Evolutionary conservation across 1,140 invertebrate species (phyloP).

Genomic region (Drosophila willistoni): DNA sequence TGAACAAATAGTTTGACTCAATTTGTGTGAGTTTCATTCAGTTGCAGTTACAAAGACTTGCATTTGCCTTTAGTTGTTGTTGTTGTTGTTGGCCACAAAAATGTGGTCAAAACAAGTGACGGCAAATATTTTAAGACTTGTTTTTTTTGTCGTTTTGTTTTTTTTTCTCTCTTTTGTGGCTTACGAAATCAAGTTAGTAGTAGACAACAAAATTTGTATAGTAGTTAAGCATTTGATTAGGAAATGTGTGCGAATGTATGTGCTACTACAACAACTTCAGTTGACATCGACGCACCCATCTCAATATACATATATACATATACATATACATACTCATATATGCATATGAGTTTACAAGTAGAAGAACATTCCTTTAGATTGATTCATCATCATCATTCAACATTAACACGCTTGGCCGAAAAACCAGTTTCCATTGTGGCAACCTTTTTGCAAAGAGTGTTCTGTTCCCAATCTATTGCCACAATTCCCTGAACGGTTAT

Average conservation of each 20-base stretch:
- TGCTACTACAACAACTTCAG: constrained; percentile 38
- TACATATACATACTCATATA: neutral
- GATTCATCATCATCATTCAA: constrained; percentile 61
- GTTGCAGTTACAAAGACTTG: constrained; percentile 12
- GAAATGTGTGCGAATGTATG: constrained; percentile 54
- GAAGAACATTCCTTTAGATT: constrained; percentile 58
- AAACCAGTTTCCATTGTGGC: constrained; percentile 53
- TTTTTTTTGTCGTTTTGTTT: constrained; percentile 21
- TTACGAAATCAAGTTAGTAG: constrained; percentile 41
- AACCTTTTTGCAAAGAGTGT: neutral
- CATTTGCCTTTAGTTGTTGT: neutral
- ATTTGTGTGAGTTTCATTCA: constrained; percentile 45
- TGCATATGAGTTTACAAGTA: neutral
- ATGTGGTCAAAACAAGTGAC: constrained; percentile 51
- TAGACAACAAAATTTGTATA: constrained; percentile 32
- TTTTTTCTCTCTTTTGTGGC: constrained; percentile 2
- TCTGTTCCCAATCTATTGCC: neutral
- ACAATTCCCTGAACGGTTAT: constrained; percentile 2
- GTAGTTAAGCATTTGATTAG: constrained; percentile 46
- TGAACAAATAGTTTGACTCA: constrained; percentile 6
- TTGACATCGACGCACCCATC: constrained; percentile 48
- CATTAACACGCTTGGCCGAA: constrained; percentile 10
- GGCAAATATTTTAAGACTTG: constrained; percentile 36
- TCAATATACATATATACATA: neutral
- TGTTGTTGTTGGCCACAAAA: constrained; percentile 27